These are phyloP conservation scores for Brachionus rubens DNA, from an alignment of 1,140 invertebrate species.

Conservation along the genomic window DNA sequence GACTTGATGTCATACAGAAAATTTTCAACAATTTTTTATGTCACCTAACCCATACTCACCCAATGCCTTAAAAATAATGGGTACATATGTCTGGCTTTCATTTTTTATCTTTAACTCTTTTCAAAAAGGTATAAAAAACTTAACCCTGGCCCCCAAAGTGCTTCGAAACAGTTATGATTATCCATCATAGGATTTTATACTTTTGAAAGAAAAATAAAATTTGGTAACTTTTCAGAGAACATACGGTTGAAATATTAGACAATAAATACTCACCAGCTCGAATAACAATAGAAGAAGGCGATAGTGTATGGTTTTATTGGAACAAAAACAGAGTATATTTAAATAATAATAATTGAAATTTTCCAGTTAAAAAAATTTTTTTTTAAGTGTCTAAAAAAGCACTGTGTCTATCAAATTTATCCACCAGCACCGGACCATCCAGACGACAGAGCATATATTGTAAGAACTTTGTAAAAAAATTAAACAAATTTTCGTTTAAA, in stretches of 20 bases:
- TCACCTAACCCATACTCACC: too few species aligned
- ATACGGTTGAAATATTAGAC: constrained; percentile 56
- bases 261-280: constrained; percentile 56
- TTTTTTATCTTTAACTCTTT: too few species aligned
- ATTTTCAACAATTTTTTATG: too few species aligned
- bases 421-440: constrained; percentile 52
- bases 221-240: constrained; percentile 53
- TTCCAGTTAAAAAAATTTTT: constrained; percentile 4
- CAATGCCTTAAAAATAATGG: too few species aligned
- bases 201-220: too few species aligned
- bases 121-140: too few species aligned
- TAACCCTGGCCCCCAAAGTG: too few species aligned
- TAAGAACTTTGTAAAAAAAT: constrained; percentile 44
- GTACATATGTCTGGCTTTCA: too few species aligned
- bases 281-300: constrained; percentile 58
- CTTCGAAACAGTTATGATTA: too few species aligned
- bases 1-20: too few species aligned
- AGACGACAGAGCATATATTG: constrained; percentile 55
- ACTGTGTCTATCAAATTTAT: constrained; percentile 59
- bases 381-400: constrained; percentile 56
- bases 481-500: background rate
- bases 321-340: constrained; percentile 54
- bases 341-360: background rate
- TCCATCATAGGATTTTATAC: too few species aligned
- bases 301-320: constrained; percentile 60